These are phyloP conservation scores for Vombatus ursinus DNA, from an alignment of 2,113 vertebrate genomes.

Conservation along the genomic window DNA sequence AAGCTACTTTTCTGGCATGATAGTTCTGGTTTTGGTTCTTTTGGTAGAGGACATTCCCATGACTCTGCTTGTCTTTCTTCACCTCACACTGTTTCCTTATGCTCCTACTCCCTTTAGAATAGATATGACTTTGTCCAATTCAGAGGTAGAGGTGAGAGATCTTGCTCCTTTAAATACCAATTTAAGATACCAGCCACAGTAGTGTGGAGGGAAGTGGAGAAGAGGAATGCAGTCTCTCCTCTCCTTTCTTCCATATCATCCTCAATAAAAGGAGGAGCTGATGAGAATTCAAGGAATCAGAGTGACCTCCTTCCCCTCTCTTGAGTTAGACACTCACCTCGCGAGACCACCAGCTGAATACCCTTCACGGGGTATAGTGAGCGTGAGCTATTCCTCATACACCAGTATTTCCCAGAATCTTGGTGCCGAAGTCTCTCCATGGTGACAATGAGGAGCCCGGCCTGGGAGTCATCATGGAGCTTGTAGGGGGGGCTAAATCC, in stretches of 20 bases:
- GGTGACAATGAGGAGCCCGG: slow-evolving; percentile 32
- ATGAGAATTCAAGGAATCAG: neutral
- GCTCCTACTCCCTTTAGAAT: neutral
- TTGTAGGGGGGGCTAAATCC: fast-evolving
- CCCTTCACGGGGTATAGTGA: fast-evolving
- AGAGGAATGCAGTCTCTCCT: neutral
- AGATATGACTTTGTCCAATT: neutral
- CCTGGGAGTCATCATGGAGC: fast-evolving
- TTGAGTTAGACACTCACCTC: slow-evolving; percentile 74
- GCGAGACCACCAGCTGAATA: slow-evolving; percentile 73
- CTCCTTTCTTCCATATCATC: neutral
- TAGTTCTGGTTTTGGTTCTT: neutral
- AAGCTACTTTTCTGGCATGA: neutral
- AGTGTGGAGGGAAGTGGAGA: neutral
- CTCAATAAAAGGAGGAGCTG: neutral
- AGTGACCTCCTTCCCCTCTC: neutral
- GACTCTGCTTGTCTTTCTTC: neutral
- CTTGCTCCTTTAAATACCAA: neutral
- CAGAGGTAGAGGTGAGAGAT: neutral
- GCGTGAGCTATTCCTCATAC: neutral
- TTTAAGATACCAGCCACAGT: neutral
- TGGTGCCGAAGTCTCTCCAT: slow-evolving; percentile 70
- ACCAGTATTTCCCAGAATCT: slow-evolving; percentile 76
- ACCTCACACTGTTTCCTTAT: neutral
- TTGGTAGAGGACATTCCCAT: neutral